Evolutionary conservation across 1,140 invertebrate genomes (phyloP).

Genomic region (Bombus polaris): DNA sequence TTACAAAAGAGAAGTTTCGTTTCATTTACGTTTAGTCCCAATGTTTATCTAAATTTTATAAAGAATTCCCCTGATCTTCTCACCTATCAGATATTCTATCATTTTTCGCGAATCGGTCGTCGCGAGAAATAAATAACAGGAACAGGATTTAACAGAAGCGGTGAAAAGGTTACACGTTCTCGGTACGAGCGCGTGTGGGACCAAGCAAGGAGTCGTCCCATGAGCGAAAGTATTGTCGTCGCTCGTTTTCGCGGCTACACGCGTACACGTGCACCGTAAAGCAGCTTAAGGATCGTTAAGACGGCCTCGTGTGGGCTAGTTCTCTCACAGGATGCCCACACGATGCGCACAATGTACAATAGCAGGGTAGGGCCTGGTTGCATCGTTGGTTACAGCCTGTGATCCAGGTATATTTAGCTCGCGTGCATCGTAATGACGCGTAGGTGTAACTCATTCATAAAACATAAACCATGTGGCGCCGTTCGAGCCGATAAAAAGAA

Average conservation of each 20-base stretch:
- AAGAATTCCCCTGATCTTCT: not conserved
- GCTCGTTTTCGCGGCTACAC: slow-evolving; percentile 29
- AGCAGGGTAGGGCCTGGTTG: slow-evolving; percentile 67
- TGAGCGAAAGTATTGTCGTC: slow-evolving; percentile 42
- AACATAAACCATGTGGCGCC: slow-evolving; percentile 72
- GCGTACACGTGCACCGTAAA: not conserved
- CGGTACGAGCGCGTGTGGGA: not conserved
- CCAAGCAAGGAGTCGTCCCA: slow-evolving; percentile 27
- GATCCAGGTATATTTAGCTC: slow-evolving; percentile 66
- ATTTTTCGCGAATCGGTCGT: not conserved
- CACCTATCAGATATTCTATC: no score
- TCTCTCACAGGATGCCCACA: slow-evolving; percentile 60
- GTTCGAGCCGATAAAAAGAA: slow-evolving; percentile 8
- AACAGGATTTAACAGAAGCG: slow-evolving; percentile 37
- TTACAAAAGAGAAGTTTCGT: no score
- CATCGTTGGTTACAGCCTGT: slow-evolving; percentile 37
- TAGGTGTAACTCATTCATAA: slow-evolving; percentile 78
- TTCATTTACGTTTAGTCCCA: not conserved
- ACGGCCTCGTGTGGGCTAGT: slow-evolving; percentile 58
- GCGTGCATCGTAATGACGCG: slow-evolving; percentile 64
- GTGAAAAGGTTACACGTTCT: slow-evolving; percentile 32
- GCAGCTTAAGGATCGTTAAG: slow-evolving; percentile 48
- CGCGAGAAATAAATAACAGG: slow-evolving; percentile 25
- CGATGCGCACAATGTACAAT: slow-evolving; percentile 59
- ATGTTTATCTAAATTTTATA: not conserved